Evolutionary conservation across 2,888 invertebrate species (phyloP), one percentile per base, ranked within the genome.

Genomic region (Eucriotettix oculatus): DNA sequence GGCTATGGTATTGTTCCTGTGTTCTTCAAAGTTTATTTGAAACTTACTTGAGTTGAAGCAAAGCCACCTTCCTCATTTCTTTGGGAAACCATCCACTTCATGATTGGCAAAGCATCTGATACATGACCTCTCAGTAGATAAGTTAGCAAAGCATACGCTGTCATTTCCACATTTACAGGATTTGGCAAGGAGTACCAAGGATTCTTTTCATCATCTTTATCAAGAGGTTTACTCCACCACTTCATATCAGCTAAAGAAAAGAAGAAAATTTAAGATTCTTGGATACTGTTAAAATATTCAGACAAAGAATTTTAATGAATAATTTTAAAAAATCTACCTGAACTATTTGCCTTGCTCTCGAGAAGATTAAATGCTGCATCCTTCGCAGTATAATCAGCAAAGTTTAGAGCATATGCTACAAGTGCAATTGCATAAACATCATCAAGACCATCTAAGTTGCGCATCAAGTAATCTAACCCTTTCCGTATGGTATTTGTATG

Each of bases 61-160:
- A 86, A 87, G 42, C 87, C 87, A 16, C 86, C 87, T 61, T 82
- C 74, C 53, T 77, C 77, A 69, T 86, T 87, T 66, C 85, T 76
- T 68, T 88, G 86, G 42, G 78, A 76, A 10, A 86, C 76, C 29
- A 90, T 73, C 89, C 89, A 90, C 59, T 82, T 79, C 68, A 87
- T 78, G 43, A 87, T 75, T 0, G 86, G 83, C 41, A 85, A 71
- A 0, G 81, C 75, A 64, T 81, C 81, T 9, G 65, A 68, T 7
- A 76, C 69, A 54, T 78, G 70, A 64, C 76, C 76, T 61, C 77
- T 72, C 63, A 72, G 69, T 16, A 82, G 69, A 67, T 80, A 82
- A 0, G 90, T 84, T 60, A 93, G 76, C 60, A 97, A 75, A 0
- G 86, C 88, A 73, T 96, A 97, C 0, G 95, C 84, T 0, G 96